A percentile compares a stretch with the other conserved stretches of the same genome.
Conservation (phyloP, 2,888 invertebrate species). For the Anoplius nigerrimus region DNA sequence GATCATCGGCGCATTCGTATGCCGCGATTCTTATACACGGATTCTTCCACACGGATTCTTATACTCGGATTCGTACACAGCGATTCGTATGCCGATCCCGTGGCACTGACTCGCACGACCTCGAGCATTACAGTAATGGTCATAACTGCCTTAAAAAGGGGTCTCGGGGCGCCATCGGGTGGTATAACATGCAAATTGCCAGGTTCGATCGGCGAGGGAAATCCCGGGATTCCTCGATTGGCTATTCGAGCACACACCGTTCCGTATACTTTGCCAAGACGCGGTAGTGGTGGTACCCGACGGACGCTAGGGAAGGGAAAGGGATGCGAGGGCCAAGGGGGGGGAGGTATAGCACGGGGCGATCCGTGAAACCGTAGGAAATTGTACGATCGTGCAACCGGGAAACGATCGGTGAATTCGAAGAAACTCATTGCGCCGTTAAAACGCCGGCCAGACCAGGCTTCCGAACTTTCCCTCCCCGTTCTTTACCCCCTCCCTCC, state of each 20-base stretch:
- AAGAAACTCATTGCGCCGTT: slow-evolving; percentile 10
- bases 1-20: too few relatives aligned
- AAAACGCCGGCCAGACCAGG: too few relatives aligned
- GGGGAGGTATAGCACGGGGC: slow-evolving; percentile 29
- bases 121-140: slow-evolving; percentile 61
- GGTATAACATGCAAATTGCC: slow-evolving; percentile 61
- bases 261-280: slow-evolving; percentile 29
- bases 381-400: slow-evolving; percentile 45
- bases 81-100: slow-evolving; percentile 42
- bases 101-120: slow-evolving; percentile 64
- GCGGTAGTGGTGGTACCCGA: too few relatives aligned
- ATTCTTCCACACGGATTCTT: too few relatives aligned
- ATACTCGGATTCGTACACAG: too few relatives aligned
- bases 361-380: slow-evolving; percentile 52
- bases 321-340: neutral
- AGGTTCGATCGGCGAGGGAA: slow-evolving; percentile 46
- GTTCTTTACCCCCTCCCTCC: too few relatives aligned
- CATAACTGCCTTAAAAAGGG: slow-evolving; percentile 60
- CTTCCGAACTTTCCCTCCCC: too few relatives aligned
- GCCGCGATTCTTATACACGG: too few relatives aligned
- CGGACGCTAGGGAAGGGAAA: slow-evolving; percentile 9
- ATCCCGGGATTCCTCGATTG: slow-evolving; percentile 45
- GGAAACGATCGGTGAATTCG: slow-evolving; percentile 43
- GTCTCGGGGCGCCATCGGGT: slow-evolving; percentile 52
- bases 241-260: slow-evolving; percentile 25